A percentile compares a stretch with the other conserved stretches of the same genome.
phyloP scores from a whole-genome alignment of 2,797 vertebrate species.

The Peromyscus nudipes region DNA sequence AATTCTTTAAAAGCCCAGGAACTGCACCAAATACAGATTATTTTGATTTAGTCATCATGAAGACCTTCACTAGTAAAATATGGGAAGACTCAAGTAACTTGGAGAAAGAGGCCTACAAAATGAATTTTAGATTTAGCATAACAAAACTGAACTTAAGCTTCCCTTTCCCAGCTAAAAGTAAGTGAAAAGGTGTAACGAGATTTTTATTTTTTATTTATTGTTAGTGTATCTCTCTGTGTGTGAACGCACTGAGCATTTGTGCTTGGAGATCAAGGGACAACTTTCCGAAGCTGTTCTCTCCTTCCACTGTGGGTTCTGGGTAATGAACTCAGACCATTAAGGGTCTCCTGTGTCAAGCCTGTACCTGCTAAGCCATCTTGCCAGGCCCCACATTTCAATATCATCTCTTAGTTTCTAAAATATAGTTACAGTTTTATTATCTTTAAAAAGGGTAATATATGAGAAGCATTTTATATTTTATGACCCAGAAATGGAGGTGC shows the following conservation, averaged over 20 bases:
- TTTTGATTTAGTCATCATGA: neutral
- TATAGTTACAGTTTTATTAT: neutral
- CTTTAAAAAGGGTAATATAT: conserved; percentile 40
- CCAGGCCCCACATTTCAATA: neutral
- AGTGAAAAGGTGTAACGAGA: neutral
- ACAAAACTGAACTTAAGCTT: neutral
- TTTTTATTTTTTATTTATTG: neutral
- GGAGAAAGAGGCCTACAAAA: neutral
- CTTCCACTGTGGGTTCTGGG: neutral
- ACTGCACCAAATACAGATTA: neutral
- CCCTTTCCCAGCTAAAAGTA: neutral
- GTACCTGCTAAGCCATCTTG: neutral
- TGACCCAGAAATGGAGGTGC: neutral
- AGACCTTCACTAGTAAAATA: neutral
- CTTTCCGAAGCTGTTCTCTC: neutral
- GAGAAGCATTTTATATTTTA: conserved; percentile 12
- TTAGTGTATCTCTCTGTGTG: neutral
- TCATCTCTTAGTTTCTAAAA: conserved; percentile 28
- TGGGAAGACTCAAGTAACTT: neutral
- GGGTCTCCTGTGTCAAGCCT: neutral
- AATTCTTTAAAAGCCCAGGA: conserved; percentile 16
- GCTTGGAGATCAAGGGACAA: neutral
- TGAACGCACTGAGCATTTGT: neutral
- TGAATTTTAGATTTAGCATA: conserved; percentile 11
- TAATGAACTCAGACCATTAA: neutral